These are phyloP conservation scores for Drosophila mayri DNA, from an alignment of 1,140 invertebrate genomes.

Conservation along the genomic window DNA sequence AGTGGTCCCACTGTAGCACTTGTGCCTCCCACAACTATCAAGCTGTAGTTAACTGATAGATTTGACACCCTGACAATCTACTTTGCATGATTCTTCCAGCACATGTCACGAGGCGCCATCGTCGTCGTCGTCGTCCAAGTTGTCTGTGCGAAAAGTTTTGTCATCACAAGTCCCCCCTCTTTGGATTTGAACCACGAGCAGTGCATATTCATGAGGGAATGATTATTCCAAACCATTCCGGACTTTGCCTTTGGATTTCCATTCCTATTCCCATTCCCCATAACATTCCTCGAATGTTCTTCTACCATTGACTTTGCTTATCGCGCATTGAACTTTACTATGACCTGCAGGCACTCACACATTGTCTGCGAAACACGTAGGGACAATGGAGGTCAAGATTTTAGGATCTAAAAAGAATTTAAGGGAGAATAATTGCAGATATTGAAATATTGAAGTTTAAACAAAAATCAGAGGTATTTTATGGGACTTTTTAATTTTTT, in stretches of 20 bases:
- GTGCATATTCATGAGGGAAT: slow-evolving; percentile 49
- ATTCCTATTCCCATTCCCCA: background rate
- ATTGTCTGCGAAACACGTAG: slow-evolving; percentile 8
- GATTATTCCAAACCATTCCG: slow-evolving; percentile 38
- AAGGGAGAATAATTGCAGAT: background rate
- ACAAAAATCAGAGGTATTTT: no score
- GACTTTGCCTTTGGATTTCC: slow-evolving; percentile 10
- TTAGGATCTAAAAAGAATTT: background rate
- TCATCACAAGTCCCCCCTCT: slow-evolving; percentile 14
- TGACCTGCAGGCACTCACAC: slow-evolving; percentile 48
- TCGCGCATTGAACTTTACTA: slow-evolving; percentile 61
- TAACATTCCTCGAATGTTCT: slow-evolving; percentile 49
- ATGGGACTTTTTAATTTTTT: no score
- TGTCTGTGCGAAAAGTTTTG: slow-evolving; percentile 45
- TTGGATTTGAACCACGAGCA: background rate
- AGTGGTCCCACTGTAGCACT: slow-evolving; percentile 31
- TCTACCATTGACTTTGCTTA: slow-evolving; percentile 56
- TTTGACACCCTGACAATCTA: slow-evolving; percentile 50
- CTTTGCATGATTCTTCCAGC: slow-evolving; percentile 49
- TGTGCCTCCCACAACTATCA: slow-evolving; percentile 13
- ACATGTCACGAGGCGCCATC: slow-evolving; percentile 31
- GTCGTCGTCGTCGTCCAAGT: slow-evolving; percentile 9
- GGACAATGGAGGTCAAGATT: slow-evolving; percentile 8
- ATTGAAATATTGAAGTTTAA: no score
- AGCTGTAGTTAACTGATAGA: slow-evolving; percentile 43